A percentile compares a stretch with the other conserved stretches of the same genome.
Evolutionary conservation across 2,113 vertebrate species (phyloP).

Genomic region (Heloderma charlesbogerti): DNA sequence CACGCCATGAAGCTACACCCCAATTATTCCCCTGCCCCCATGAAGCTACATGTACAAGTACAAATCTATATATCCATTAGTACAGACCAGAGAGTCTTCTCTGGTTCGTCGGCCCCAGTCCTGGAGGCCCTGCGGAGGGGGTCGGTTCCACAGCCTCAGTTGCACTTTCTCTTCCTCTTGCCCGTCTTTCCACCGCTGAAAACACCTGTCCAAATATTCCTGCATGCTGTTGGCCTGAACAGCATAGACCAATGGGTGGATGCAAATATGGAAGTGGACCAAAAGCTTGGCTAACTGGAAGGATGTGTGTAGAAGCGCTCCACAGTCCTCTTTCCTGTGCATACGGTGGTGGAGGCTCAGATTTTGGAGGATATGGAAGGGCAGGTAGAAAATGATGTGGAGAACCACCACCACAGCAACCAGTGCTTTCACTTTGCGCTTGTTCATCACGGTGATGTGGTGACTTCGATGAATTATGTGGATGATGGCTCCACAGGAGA

Average conservation of each 20-base stretch:
- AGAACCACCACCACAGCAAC: slow-evolving; percentile 75
- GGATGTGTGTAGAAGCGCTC: accelerated
- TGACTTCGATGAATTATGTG: slow-evolving; percentile 73
- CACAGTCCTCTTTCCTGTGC: accelerated
- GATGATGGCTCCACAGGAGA: slow-evolving; percentile 76
- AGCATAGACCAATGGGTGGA: slow-evolving; percentile 86
- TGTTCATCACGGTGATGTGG: slow-evolving; percentile 68
- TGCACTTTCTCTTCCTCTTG: neutral
- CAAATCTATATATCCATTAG: no score
- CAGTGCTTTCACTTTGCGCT: slow-evolving; percentile 76
- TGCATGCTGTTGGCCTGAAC: slow-evolving; percentile 77
- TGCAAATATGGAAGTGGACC: slow-evolving; percentile 84
- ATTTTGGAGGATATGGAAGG: slow-evolving; percentile 78
- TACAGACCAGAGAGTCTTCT: no score
- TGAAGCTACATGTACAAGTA: no score
- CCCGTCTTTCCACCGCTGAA: neutral
- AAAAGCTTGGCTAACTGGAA: slow-evolving; percentile 81
- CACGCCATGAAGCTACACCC: no score
- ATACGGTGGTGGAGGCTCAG: slow-evolving; percentile 56
- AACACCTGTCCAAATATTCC: slow-evolving; percentile 61
- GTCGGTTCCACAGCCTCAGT: neutral
- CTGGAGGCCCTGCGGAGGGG: neutral
- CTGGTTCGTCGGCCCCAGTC: neutral
- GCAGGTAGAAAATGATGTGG: slow-evolving; percentile 83
- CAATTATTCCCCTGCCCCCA: no score